These are phyloP conservation scores for Oreonectes daqikongensis DNA, from an alignment of 2,797 vertebrate species.

Conservation along the genomic window DNA sequence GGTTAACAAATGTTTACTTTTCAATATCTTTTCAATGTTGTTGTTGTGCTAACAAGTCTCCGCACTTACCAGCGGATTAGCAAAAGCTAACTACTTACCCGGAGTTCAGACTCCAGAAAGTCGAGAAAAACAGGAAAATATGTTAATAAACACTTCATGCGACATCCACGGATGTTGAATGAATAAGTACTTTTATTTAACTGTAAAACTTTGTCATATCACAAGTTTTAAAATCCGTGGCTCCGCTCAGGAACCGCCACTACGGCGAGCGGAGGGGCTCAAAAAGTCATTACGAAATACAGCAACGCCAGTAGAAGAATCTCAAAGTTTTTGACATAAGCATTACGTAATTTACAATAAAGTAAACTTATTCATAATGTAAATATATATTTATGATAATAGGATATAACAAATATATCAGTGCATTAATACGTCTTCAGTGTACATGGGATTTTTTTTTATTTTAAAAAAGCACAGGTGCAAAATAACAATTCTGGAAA, in stretches of 20 bases:
- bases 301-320: not conserved
- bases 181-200: constrained; percentile 7
- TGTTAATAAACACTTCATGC: constrained; percentile 2
- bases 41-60: constrained; percentile 47
- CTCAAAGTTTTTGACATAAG: too few species aligned
- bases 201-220: constrained; percentile 29
- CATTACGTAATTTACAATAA: not conserved
- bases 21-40: not conserved
- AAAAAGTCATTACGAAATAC: constrained; percentile 24
- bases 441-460: not conserved
- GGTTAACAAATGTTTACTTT: not conserved
- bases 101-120: not conserved
- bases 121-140: not conserved
- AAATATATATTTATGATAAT: not conserved
- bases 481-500: not conserved
- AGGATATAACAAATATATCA: not conserved
- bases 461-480: not conserved
- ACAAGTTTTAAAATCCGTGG: constrained; percentile 59
- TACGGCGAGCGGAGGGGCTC: constrained; percentile 58
- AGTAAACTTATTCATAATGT: too few species aligned
- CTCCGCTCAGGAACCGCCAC: constrained; percentile 50
- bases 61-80: constrained; percentile 15
- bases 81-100: constrained; percentile 44
- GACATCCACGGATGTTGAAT: not conserved
- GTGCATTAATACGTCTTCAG: not conserved